phyloP scores from a whole-genome alignment of 2,888 invertebrate genomes.

The Lasius platythorax region DNA sequence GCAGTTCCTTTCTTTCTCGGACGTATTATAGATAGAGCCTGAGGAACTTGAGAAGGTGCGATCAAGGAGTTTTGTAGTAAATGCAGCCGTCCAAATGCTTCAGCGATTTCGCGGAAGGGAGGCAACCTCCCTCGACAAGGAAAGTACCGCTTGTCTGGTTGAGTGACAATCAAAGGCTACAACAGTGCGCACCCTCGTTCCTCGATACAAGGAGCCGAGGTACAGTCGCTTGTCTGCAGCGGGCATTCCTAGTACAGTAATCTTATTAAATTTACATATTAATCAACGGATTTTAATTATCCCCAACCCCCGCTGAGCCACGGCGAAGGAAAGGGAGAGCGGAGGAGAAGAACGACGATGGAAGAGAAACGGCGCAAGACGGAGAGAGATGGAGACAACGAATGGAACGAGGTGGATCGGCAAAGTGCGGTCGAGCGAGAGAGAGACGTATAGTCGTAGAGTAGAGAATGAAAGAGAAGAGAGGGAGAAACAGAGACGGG shows the following conservation, averaged over 20 bases:
- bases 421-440: constrained; percentile 66
- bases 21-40: not conserved
- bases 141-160: constrained; percentile 67
- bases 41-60: constrained; percentile 44
- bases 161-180: constrained; percentile 77
- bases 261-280: constrained; percentile 99
- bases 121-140: constrained; percentile 57
- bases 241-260: constrained; percentile 96
- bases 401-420: constrained; percentile 60
- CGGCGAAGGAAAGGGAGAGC: constrained; percentile 71
- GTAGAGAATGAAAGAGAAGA: constrained; percentile 66
- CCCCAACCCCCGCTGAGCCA: constrained; percentile 88
- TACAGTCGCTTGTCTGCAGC: constrained; percentile 82
- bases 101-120: constrained; percentile 44
- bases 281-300: constrained; percentile 99
- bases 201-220: constrained; percentile 76
- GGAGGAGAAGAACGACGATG: constrained; percentile 70
- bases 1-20: not conserved
- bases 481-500: constrained; percentile 60
- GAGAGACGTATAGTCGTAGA: constrained; percentile 69
- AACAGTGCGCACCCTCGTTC: constrained; percentile 65
- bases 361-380: constrained; percentile 67
- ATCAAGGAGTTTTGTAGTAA: constrained; percentile 27
- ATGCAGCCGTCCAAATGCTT: constrained; percentile 51
- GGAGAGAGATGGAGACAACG: constrained; percentile 60